Conservation (phyloP, 2,888 invertebrate genomes). For the Erebia epiphron region DNA sequence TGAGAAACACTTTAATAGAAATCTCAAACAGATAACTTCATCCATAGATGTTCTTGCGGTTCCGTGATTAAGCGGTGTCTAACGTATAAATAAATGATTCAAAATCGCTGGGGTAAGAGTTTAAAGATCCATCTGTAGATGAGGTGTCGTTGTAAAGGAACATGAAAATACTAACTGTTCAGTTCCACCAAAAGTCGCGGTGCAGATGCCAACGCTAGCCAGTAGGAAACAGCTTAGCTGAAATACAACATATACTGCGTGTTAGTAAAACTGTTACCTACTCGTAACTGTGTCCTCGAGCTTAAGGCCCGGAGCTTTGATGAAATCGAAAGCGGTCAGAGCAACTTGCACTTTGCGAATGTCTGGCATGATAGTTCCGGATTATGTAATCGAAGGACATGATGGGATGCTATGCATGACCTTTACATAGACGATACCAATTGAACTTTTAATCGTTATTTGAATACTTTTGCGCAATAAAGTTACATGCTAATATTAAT, state of each 20-base stretch:
- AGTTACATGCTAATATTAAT: background rate
- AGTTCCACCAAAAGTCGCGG: conserved; percentile 79
- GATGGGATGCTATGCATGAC: background rate
- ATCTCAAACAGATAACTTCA: conserved; percentile 68
- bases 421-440: background rate
- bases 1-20: conserved; percentile 72
- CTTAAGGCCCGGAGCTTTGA: conserved; percentile 32
- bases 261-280: conserved; percentile 1
- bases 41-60: conserved; percentile 66
- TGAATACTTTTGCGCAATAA: background rate
- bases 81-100: conserved; percentile 25
- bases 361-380: conserved; percentile 33
- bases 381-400: conserved; percentile 39
- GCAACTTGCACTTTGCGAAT: conserved; percentile 37
- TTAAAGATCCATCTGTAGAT: conserved; percentile 38
- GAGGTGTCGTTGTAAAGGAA: conserved; percentile 42
- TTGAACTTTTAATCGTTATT: background rate
- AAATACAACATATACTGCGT: conserved; percentile 56
- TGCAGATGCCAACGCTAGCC: conserved; percentile 73
- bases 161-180: conserved; percentile 77
- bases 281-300: conserved; percentile 24
- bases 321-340: conserved; percentile 54
- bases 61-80: conserved; percentile 36
- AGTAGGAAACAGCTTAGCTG: conserved; percentile 75
- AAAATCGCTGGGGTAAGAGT: conserved; percentile 5